Conservation (phyloP, 2,797 vertebrate species). For the Miichthys miiuy region DNA sequence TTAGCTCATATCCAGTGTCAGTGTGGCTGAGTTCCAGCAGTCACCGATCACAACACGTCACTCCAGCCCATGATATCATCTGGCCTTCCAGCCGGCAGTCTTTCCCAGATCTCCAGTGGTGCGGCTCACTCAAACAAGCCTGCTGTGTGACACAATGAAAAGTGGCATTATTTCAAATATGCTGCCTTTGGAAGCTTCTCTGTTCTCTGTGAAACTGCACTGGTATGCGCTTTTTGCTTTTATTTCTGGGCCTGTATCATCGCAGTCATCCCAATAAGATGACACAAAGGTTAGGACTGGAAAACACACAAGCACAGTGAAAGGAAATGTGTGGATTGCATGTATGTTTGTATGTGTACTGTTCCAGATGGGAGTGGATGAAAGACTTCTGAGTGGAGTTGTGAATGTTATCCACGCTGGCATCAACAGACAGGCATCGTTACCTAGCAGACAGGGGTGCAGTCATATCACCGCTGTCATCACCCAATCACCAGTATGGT, state of each 20-base stretch:
- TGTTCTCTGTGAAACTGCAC: background rate
- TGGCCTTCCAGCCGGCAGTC: conserved; percentile 18
- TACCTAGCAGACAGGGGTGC: conserved; percentile 80
- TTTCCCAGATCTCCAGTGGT: conserved; percentile 30
- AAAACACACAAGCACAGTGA: conserved; percentile 39
- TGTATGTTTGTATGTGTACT: conserved; percentile 43
- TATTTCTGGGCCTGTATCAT: conserved; percentile 17
- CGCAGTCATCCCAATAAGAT: background rate
- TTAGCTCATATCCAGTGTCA: conserved; percentile 39
- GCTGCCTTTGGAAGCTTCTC: conserved; percentile 14
- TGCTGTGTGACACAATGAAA: conserved; percentile 42
- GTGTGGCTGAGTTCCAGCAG: conserved; percentile 44
- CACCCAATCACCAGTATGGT: conserved; percentile 73
- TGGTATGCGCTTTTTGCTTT: background rate
- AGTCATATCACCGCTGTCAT: conserved; percentile 81
- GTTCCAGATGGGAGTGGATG: conserved; percentile 52
- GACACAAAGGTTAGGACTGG: conserved; percentile 26
- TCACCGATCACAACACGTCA: conserved; percentile 62
- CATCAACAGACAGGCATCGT: conserved; percentile 83
- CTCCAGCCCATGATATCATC: conserved; percentile 48
- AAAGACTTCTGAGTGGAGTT: conserved; percentile 69
- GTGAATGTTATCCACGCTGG: conserved; percentile 85
- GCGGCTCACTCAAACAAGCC: conserved; percentile 24
- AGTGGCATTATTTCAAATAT: background rate
- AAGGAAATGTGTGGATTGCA: conserved; percentile 9